Conservation (phyloP, 2,113 vertebrate genomes). For the Sitta europaea region DNA sequence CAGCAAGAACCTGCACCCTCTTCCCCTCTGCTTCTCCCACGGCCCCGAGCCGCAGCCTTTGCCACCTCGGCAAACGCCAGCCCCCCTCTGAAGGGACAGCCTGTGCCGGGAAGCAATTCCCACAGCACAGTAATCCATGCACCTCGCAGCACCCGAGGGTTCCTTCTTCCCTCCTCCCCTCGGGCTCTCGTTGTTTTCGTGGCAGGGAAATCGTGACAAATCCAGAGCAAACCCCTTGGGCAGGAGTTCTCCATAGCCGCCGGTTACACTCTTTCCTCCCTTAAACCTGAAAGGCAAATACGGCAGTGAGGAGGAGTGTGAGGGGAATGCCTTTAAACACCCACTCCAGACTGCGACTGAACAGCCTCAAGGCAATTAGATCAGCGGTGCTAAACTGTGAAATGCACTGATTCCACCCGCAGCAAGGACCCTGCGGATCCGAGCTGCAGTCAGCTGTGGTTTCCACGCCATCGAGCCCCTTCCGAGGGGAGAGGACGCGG, state of each 20-base stretch:
- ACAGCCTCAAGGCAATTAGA: neutral
- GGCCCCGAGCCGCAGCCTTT: neutral
- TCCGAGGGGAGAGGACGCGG: rapidly evolving
- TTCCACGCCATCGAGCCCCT: rapidly evolving
- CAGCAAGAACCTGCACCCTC: neutral
- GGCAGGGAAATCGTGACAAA: neutral
- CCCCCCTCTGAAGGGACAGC: rapidly evolving
- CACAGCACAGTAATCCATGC: neutral
- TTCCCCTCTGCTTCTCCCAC: neutral
- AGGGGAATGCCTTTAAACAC: neutral
- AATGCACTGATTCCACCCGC: rapidly evolving
- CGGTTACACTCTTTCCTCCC: neutral
- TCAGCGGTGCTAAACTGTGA: neutral
- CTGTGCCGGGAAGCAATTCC: neutral
- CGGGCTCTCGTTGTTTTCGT: neutral
- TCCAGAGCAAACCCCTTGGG: neutral
- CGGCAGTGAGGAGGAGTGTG: neutral
- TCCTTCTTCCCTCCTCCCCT: neutral
- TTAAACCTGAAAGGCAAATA: neutral
- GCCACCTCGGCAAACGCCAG: neutral
- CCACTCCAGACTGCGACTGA: rapidly evolving
- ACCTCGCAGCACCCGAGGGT: rapidly evolving
- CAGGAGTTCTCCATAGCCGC: neutral
- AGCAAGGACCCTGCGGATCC: rapidly evolving
- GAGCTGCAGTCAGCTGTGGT: rapidly evolving